Conservation (phyloP, 2,113 vertebrate species). For the Oreotragus oreotragus region DNA sequence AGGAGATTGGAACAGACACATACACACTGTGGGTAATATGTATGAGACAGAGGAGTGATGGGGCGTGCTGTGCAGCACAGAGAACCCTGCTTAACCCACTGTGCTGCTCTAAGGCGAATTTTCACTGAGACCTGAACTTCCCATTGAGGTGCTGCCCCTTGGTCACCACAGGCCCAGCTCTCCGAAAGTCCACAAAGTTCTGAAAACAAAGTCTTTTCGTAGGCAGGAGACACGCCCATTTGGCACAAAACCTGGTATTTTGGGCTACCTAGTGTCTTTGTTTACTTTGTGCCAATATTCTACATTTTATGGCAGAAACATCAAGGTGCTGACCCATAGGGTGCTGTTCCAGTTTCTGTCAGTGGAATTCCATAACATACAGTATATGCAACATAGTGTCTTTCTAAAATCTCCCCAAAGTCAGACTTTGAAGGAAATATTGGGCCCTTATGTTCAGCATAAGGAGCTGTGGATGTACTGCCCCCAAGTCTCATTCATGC, state of each 20-base stretch:
- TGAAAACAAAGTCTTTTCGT: background rate
- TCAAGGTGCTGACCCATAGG: background rate
- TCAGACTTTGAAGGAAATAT: background rate
- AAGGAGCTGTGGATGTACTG: background rate
- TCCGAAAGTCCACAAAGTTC: background rate
- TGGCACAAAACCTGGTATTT: background rate
- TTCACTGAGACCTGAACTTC: background rate
- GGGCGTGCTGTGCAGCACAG: too few relatives aligned
- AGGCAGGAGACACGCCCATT: background rate
- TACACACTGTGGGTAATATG: accelerated
- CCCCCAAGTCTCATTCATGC: background rate
- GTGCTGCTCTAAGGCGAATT: background rate
- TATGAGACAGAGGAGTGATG: too few relatives aligned
- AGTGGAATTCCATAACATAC: background rate
- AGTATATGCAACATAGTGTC: background rate
- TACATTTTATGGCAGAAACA: background rate
- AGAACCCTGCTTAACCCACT: too few relatives aligned
- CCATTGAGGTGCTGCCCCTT: background rate
- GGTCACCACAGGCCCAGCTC: background rate
- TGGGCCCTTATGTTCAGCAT: background rate
- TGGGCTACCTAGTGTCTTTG: background rate
- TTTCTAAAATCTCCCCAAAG: background rate
- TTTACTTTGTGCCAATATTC: background rate
- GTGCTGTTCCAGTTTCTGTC: background rate
- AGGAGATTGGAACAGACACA: background rate